Evolutionary conservation across 2,797 vertebrate genomes (phyloP), one percentile per base, ranked within the genome.

Genomic region (Rhinophrynus dorsalis): DNA sequence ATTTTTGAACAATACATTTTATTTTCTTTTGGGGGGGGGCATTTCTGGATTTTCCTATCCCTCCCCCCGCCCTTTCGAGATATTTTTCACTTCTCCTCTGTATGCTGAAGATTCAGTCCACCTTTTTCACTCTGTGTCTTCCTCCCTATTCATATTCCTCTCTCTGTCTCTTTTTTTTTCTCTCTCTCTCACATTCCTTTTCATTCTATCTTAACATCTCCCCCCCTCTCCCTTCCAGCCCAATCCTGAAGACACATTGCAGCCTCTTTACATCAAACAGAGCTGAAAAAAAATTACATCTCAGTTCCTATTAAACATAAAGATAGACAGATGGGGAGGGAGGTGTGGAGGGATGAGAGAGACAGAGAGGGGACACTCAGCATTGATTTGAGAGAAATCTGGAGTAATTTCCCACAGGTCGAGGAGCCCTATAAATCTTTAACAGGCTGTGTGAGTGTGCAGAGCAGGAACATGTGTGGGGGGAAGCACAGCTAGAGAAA

Each of bases 301-400:
- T 72, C 68, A 72, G 68, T 72, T 72, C 61, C 68, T 58, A 72
- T 72, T 72, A 72, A 65, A 65, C 68, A 65, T 65, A 72, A 72
- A 72, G 68, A 65, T 72, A 72, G 60, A 72, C 68, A 65, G 68
- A 72, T 72, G 60, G 61, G 52, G 54, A 72, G 68, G 52, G 68
- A 72, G 60, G 68, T 63, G 32, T 48, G 52, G 18, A 72, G 60
- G 60, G 52, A 64, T 71, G 30, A 58, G 60, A 72, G 52, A 72
- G 60, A 72, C 54, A 58, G 68, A 65, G 68, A 64, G 60, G 67
- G 68, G 68, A 72, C 68, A 72, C 68, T 72, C 68, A 65, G 68
- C 68, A 72, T 72, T 72, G 68, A 72, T 72, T 72, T 72, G 60
- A 72, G 68, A 72, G 68, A 72, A 72, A 72, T 72, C 52, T 72